Evolutionary conservation across 2,888 invertebrate species (phyloP).

Genomic region (Leistus spinibarbis): DNA sequence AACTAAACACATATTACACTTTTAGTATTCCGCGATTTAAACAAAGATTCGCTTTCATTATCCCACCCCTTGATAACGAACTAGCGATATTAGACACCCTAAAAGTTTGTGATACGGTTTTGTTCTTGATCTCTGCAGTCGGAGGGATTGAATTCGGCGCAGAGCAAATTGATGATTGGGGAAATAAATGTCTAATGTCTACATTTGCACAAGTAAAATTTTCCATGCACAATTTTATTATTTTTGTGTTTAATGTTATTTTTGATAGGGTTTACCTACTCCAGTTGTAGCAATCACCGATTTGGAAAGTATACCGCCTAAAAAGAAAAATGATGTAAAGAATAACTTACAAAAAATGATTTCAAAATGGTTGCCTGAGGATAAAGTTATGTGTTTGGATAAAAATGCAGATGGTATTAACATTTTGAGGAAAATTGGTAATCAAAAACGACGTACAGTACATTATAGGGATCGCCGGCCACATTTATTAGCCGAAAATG

Average conservation of each 20-base stretch:
- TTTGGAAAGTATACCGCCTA: conserved; percentile 73
- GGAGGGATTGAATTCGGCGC: conserved; percentile 60
- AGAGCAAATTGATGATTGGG: conserved; percentile 79
- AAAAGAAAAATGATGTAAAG: conserved; percentile 73
- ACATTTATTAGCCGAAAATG: conserved; percentile 81
- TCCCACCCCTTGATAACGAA: conserved; percentile 75
- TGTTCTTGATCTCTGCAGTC: conserved; percentile 77
- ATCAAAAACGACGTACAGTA: conserved; percentile 78
- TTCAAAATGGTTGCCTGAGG: conserved; percentile 78
- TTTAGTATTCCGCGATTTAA: conserved; percentile 83
- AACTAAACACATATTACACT: conserved; percentile 42
- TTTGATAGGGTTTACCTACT: conserved; percentile 70
- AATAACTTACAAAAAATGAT: conserved; percentile 68
- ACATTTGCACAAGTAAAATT: conserved; percentile 72
- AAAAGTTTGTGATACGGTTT: conserved; percentile 84
- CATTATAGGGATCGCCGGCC: conserved; percentile 80
- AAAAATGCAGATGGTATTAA: conserved; percentile 77
- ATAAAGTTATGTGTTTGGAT: conserved; percentile 80
- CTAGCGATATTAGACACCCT: conserved; percentile 78
- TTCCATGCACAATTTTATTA: background rate
- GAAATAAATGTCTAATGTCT: conserved; percentile 76
- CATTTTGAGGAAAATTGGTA: conserved; percentile 73
- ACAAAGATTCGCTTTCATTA: conserved; percentile 82
- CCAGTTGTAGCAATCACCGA: conserved; percentile 77
- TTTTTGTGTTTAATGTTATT: background rate